Conservation (phyloP, 2,888 invertebrate species). For the Linnaemya tessellans region DNA sequence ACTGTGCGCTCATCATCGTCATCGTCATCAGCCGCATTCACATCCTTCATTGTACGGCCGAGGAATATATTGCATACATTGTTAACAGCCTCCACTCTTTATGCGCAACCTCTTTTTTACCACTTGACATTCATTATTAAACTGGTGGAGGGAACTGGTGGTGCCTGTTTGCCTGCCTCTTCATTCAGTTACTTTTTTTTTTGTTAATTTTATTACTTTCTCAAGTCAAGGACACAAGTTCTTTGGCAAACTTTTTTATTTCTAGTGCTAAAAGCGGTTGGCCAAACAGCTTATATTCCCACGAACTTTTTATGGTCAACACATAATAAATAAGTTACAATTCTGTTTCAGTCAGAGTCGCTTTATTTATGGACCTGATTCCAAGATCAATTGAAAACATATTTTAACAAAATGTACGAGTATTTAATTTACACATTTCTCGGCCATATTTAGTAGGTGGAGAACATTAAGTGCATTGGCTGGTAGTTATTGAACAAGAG, state of each 20-base stretch:
- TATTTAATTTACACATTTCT: slow-evolving; percentile 70
- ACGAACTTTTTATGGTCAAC: slow-evolving; percentile 74
- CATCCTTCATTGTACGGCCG: slow-evolving; percentile 11
- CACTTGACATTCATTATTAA: slow-evolving; percentile 28
- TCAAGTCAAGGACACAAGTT: slow-evolving; percentile 71
- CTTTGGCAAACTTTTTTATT: slow-evolving; percentile 53
- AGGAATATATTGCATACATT: slow-evolving; percentile 27
- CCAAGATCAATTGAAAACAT: slow-evolving; percentile 19
- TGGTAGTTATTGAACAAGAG: background rate
- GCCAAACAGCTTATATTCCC: slow-evolving; percentile 72
- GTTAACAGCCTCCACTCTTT: background rate
- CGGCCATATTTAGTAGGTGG: slow-evolving; percentile 71
- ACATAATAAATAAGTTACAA: slow-evolving; percentile 72
- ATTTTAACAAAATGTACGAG: slow-evolving; percentile 8
- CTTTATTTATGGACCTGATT: slow-evolving; percentile 47
- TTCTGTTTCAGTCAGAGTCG: slow-evolving; percentile 14
- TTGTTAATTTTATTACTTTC: slow-evolving; percentile 61
- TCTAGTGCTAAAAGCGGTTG: slow-evolving; percentile 13
- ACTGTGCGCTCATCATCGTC: slow-evolving; percentile 33
- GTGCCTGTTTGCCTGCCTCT: slow-evolving; percentile 46
- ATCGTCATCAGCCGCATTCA: slow-evolving; percentile 19
- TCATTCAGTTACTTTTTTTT: background rate
- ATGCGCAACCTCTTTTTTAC: background rate
- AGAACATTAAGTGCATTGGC: slow-evolving; percentile 15
- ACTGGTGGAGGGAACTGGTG: slow-evolving; percentile 8